Evolutionary conservation across 2,113 vertebrate species (phyloP).

Genomic region (Cygnus buccinator): DNA sequence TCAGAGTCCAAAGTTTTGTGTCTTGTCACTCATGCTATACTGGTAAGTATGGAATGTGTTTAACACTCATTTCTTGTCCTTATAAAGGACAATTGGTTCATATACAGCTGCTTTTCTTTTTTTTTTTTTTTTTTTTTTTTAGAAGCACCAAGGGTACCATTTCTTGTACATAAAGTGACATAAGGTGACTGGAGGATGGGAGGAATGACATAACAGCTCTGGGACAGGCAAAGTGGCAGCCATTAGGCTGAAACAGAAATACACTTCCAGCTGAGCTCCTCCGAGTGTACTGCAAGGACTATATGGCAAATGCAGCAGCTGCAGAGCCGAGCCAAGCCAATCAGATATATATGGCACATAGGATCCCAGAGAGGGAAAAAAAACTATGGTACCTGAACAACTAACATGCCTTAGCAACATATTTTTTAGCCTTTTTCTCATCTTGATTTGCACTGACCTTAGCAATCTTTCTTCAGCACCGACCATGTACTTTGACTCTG

Average conservation of each 20-base stretch:
- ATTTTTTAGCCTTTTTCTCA: not conserved
- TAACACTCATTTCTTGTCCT: not conserved
- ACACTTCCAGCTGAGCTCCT: not conserved
- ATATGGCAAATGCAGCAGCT: fast-evolving
- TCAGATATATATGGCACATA: not conserved
- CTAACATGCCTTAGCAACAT: not conserved
- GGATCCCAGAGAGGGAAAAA: not conserved
- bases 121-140: not conserved
- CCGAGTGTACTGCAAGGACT: not conserved
- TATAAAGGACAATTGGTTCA: not conserved
- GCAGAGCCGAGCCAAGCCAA: not conserved
- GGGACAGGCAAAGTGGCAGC: not conserved
- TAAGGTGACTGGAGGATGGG: not conserved
- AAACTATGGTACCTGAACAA: not conserved
- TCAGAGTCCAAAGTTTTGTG: not conserved
- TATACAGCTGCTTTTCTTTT: not conserved
- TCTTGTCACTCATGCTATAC: not conserved
- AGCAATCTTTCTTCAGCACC: not conserved
- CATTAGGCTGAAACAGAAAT: not conserved
- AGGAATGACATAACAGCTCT: not conserved
- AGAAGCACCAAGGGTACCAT: not conserved
- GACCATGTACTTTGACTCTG: not conserved
- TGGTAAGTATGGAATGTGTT: not conserved
- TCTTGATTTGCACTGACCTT: not conserved
- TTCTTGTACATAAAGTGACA: not conserved